Evolutionary conservation across 1,140 invertebrate genomes (phyloP), one percentile per base, ranked within the genome.

Genomic region (Triops cancriformis): DNA sequence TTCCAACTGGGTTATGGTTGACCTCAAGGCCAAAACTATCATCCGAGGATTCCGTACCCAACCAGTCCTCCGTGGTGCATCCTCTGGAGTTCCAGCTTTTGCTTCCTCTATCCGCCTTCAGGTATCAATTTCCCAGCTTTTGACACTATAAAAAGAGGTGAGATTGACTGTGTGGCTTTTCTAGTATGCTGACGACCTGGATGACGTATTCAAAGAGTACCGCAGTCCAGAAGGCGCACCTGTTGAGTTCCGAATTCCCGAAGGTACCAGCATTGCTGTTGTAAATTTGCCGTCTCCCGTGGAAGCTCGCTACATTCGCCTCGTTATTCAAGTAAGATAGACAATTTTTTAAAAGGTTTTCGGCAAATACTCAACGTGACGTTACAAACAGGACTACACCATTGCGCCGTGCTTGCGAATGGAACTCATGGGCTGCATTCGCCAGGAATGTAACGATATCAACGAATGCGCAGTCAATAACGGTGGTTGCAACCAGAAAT

Each of bases 401-500:
- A 90, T 89, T 3, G 93, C 93, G 6, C 95, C 95, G 3, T 98
- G 96, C 82, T 85, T 97, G 76, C 93, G 95, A 83, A 83, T 98
- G 45, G 96, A 98, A 87, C 88, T 97, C 23, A 95, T 97, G 91
- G 96, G 95, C 9, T 98, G 95, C 84, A 93, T 93, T 0, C 87
- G 94, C 80, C 87, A 96, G 79, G 94, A 96, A 82, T 98, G 96
- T 83, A 88, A 88, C 11, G 96, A 98, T 83, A 90, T 97, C 41
- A 97, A 98, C 82, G 96, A 98, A 85, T 98, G 96, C 84, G 87
- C 88, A 74, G 87, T 87, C 26, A 91, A 93, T 79, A 98, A 98
- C 84, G 96, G 96, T 10, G 94, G 94, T 26, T 98, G 96, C 85
- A 92, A 97, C 82, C 95, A 97, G 82, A 94, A 95, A 85, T 97